Conservation (phyloP, 2,113 vertebrate species). For the Oriolus oriolus region DNA sequence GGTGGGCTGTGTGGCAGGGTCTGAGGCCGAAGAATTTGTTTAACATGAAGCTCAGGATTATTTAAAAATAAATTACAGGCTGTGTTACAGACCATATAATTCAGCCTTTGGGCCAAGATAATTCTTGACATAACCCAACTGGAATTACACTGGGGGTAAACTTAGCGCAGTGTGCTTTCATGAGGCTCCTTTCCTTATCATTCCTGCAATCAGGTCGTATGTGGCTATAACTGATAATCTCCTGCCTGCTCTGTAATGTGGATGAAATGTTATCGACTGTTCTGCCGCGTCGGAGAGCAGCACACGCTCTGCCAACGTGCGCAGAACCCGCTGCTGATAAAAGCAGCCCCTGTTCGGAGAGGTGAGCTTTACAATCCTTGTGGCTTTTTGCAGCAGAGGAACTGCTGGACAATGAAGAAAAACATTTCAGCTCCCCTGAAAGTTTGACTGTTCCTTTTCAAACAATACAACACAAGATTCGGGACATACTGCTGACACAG, state of each 20-base stretch:
- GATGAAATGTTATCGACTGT: background rate
- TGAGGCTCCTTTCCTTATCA: background rate
- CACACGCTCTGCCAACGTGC: background rate
- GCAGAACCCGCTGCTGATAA: background rate
- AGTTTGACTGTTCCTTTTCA: slow-evolving; percentile 65
- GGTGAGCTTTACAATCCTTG: slow-evolving; percentile 23
- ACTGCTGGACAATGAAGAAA: slow-evolving; percentile 55
- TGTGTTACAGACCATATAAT: background rate
- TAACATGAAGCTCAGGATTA: background rate
- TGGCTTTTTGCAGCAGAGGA: slow-evolving; percentile 18
- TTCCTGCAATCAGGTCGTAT: background rate
- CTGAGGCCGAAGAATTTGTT: background rate
- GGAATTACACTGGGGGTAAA: background rate
- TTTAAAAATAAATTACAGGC: slow-evolving; percentile 5
- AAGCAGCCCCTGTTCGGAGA: background rate
- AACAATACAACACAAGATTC: slow-evolving; percentile 61
- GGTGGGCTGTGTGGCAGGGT: background rate
- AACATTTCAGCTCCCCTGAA: slow-evolving; percentile 50
- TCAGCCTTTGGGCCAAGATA: background rate
- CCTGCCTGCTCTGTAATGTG: background rate
- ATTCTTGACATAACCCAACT: slow-evolving; percentile 14
- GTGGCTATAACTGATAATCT: background rate
- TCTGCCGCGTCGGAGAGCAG: background rate
- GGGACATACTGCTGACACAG: slow-evolving; percentile 72
- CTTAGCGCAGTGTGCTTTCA: background rate